Percentiles rank a stretch among this genome's conserved stretches.
Conservation (phyloP, 2,113 vertebrate species). For the Boulengeromyrus knoepffleri region DNA sequence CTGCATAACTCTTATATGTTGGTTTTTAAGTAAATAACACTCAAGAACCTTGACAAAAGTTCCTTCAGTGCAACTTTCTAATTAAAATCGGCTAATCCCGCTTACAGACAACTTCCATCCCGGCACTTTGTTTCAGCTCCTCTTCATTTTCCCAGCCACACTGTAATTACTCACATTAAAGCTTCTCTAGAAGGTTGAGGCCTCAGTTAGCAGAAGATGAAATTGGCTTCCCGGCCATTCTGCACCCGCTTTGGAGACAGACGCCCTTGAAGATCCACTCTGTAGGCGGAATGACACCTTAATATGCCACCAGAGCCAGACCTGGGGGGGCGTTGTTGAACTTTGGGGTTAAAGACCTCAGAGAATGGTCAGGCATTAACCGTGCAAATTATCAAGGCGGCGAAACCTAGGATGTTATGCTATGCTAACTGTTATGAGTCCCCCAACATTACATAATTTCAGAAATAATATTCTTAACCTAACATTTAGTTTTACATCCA, state of each 20-base stretch:
- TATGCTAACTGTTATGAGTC: not conserved
- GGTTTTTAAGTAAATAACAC: not conserved
- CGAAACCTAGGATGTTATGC: not conserved
- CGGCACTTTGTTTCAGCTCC: not conserved
- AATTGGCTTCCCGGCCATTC: not conserved
- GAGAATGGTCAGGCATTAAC: not conserved
- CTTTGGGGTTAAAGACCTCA: not conserved
- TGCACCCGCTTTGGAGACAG: not conserved
- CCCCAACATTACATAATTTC: not conserved
- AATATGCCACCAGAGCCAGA: not conserved
- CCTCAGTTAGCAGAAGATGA: not conserved
- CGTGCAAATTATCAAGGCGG: not conserved
- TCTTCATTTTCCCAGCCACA: not conserved
- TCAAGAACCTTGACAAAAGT: not conserved
- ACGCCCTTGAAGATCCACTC: not conserved
- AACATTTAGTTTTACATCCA: not conserved
- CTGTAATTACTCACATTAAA: slow-evolving; percentile 13
- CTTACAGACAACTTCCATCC: not conserved
- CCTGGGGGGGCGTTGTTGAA: not conserved
- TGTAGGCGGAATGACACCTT: not conserved
- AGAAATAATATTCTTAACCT: not conserved
- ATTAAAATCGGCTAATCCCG: slow-evolving; percentile 7
- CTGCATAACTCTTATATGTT: not conserved
- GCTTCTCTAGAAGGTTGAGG: not conserved
- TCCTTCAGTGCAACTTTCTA: not conserved